Evolutionary conservation across 2,888 invertebrate species (phyloP).

Genomic region (Anagyrus pseudococci): DNA sequence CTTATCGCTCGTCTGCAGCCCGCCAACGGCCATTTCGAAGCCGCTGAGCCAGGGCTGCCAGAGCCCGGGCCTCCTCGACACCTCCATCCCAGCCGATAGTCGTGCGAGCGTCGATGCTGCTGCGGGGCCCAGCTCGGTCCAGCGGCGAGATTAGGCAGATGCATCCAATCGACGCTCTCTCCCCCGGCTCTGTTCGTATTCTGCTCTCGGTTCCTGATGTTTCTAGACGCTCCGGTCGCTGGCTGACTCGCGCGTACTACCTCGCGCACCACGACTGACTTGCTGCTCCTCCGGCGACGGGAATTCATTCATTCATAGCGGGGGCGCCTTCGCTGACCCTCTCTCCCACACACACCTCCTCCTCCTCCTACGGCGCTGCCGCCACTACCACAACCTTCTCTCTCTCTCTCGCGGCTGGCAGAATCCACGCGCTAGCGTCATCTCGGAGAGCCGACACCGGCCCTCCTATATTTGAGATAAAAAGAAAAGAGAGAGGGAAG

Average conservation of each 20-base stretch:
- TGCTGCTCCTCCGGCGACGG: background rate
- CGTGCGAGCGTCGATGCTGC: no score
- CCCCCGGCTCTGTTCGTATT: background rate
- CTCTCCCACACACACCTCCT: slow-evolving; percentile 26
- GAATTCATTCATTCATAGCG: slow-evolving; percentile 58
- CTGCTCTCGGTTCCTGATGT: background rate
- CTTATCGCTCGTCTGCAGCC: no score
- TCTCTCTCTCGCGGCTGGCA: slow-evolving; percentile 19
- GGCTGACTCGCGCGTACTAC: no score
- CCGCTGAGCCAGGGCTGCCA: slow-evolving; percentile 60
- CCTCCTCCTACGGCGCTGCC: slow-evolving; percentile 42
- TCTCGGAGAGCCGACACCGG: no score
- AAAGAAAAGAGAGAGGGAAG: no score
- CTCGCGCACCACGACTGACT: no score
- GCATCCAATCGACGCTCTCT: background rate
- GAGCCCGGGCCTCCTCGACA: slow-evolving; percentile 49
- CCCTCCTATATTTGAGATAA: no score
- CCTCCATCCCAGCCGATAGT: slow-evolving; percentile 45
- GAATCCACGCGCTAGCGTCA: no score
- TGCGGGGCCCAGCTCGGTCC: background rate
- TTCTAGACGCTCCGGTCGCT: background rate
- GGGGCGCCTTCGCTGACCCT: slow-evolving; percentile 7
- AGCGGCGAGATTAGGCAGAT: background rate
- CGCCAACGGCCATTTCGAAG: slow-evolving; percentile 35
- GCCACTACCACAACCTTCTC: slow-evolving; percentile 35